phyloP scores from a whole-genome alignment of 1,140 invertebrate genomes.

The Phymorhynchus buccinoides region DNA sequence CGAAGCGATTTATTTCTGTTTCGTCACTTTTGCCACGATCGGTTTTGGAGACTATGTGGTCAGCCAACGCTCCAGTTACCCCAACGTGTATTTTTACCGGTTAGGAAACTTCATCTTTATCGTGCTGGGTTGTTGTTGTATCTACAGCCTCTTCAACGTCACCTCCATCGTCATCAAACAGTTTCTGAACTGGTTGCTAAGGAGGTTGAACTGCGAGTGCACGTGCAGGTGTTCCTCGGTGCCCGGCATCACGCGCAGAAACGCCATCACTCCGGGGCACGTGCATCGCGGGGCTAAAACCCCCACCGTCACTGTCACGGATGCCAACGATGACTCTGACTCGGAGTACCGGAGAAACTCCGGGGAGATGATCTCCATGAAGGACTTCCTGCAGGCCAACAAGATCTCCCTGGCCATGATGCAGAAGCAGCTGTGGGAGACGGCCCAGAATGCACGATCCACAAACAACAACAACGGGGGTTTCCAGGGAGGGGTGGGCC shows the following conservation, averaged over 20 bases:
- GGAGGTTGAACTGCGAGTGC: constrained; percentile 74
- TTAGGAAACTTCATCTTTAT: constrained; percentile 79
- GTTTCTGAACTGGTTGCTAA: constrained; percentile 80
- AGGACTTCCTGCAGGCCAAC: constrained; percentile 79
- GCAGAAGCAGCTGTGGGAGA: constrained; percentile 82
- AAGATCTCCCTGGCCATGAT: constrained; percentile 80
- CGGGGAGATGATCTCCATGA: constrained; percentile 79
- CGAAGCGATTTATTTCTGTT: constrained; percentile 82
- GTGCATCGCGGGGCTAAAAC: constrained; percentile 51
- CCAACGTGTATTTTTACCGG: constrained; percentile 77
- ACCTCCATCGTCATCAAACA: constrained; percentile 84
- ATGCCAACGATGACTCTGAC: constrained; percentile 74
- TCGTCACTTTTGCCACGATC: constrained; percentile 82
- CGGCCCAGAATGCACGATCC: constrained; percentile 75
- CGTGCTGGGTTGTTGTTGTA: constrained; percentile 80
- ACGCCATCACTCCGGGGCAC: constrained; percentile 73
- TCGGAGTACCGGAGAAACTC: constrained; percentile 76
- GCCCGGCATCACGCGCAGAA: constrained; percentile 64
- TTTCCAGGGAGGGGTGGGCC: constrained; percentile 79
- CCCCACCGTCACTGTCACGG: constrained; percentile 60
- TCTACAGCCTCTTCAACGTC: constrained; percentile 83
- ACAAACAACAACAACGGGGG: constrained; percentile 66
- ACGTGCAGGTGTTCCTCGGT: constrained; percentile 62
- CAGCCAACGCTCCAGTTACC: constrained; percentile 74
- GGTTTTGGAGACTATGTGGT: constrained; percentile 82